Evolutionary conservation across 1,140 invertebrate genomes (phyloP).

Genomic region (Brachionus calyciflorus): DNA sequence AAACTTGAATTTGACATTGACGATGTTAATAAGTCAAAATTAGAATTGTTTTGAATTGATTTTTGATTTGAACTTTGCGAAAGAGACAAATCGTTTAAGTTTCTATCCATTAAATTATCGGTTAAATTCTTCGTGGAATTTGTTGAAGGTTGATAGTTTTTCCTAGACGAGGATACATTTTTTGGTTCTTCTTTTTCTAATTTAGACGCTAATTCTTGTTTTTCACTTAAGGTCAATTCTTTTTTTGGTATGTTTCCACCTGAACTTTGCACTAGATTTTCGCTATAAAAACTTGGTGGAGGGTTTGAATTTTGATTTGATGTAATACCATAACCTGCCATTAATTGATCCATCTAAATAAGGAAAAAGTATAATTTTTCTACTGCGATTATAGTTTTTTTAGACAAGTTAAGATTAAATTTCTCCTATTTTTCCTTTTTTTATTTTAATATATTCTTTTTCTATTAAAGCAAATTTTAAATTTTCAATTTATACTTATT

Average conservation of each 20-base stretch:
- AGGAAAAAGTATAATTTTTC: background rate
- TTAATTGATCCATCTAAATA: conserved; percentile 44
- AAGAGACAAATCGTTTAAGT: conserved; percentile 17
- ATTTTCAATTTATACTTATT: too few relatives aligned
- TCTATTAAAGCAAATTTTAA: too few relatives aligned
- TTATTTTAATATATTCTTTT: too few relatives aligned
- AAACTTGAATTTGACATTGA: background rate
- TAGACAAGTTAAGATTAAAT: too few relatives aligned
- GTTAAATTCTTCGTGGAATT: background rate
- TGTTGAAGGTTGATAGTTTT: background rate
- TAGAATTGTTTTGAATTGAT: background rate
- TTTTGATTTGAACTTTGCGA: conserved; percentile 16
- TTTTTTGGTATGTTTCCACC: conserved; percentile 17
- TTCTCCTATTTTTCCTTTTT: too few relatives aligned
- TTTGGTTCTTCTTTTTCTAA: background rate
- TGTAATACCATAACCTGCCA: conserved; percentile 22
- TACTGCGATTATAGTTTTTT: background rate
- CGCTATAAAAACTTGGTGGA: background rate
- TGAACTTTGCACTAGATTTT: background rate
- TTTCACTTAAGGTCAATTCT: conserved; percentile 14
- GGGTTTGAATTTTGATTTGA: background rate
- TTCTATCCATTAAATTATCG: conserved; percentile 44
- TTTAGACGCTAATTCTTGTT: conserved; percentile 36
- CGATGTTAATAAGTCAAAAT: background rate
- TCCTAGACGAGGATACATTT: background rate